These are phyloP conservation scores for Emydoidea blandingii DNA, from an alignment of 2,797 vertebrate species.

Conservation along the genomic window DNA sequence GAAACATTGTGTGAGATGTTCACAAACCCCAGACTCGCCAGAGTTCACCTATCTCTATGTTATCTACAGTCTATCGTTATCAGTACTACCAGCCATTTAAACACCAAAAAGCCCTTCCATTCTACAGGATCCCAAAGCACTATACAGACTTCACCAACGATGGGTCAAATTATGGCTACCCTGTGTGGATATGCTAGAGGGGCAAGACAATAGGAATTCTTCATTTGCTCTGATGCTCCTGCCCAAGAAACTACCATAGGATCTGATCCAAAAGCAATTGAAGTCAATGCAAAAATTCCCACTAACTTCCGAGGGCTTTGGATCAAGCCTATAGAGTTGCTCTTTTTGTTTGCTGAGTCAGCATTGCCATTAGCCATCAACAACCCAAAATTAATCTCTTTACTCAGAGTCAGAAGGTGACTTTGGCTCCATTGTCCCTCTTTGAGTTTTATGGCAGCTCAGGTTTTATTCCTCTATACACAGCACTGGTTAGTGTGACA, in stretches of 20 bases:
- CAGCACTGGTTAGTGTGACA: neutral
- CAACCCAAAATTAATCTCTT: conserved; percentile 29
- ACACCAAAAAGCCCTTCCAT: conserved; percentile 34
- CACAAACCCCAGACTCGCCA: conserved; percentile 26
- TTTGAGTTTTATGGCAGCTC: neutral
- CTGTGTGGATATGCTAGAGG: neutral
- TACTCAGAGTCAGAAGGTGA: conserved; percentile 12
- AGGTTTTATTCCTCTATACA: neutral
- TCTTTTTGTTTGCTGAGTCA: neutral
- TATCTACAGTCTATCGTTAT: conserved; percentile 30
- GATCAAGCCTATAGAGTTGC: neutral
- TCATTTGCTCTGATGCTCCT: neutral
- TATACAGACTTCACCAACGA: neutral
- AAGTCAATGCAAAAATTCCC: neutral
- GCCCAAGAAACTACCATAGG: neutral
- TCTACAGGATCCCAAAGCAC: neutral
- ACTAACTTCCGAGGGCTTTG: neutral
- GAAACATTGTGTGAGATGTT: conserved; percentile 31
- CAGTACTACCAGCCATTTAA: conserved; percentile 51
- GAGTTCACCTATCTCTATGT: conserved; percentile 4
- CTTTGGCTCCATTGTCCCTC: neutral
- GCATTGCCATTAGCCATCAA: conserved; percentile 1
- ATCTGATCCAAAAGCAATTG: neutral
- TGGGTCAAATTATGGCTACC: neutral
- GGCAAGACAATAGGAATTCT: conserved; percentile 33